Evolutionary conservation across 2,888 invertebrate genomes (phyloP).

Genomic region (Sphinx pinastri): DNA sequence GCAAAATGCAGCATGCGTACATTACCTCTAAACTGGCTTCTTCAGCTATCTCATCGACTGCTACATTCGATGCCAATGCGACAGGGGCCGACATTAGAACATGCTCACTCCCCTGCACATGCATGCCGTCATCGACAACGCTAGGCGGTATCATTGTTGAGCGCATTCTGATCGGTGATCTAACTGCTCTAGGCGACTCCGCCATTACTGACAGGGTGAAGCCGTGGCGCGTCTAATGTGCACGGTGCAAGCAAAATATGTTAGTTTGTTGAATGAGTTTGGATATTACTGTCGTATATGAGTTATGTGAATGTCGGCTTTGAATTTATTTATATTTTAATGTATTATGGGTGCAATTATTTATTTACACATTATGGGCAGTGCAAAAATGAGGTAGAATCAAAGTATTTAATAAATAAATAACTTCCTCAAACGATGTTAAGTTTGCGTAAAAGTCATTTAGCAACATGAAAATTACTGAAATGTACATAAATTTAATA

Average conservation of each 20-base stretch:
- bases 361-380: neutral
- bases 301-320: too few relatives aligned
- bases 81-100: neutral
- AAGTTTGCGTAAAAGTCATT: too few relatives aligned
- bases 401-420: neutral
- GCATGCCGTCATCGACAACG: neutral
- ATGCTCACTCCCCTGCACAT: neutral
- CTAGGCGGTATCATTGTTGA: constrained; percentile 44
- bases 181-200: constrained; percentile 45
- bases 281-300: neutral
- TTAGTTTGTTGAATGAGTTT: neutral
- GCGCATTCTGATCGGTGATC: constrained; percentile 56
- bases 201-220: constrained; percentile 49
- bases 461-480: too few relatives aligned
- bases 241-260: constrained; percentile 44
- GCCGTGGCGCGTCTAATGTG: constrained; percentile 62
- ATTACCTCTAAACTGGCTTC: constrained; percentile 19
- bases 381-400: neutral
- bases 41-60: constrained; percentile 7
- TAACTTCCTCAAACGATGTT: neutral
- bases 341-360: too few relatives aligned
- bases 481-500: too few relatives aligned
- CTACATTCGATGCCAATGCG: neutral
- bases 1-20: neutral
- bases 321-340: too few relatives aligned